Evolutionary conservation across 2,797 vertebrate species (phyloP).

Genomic region (Centropyge bicolor): DNA sequence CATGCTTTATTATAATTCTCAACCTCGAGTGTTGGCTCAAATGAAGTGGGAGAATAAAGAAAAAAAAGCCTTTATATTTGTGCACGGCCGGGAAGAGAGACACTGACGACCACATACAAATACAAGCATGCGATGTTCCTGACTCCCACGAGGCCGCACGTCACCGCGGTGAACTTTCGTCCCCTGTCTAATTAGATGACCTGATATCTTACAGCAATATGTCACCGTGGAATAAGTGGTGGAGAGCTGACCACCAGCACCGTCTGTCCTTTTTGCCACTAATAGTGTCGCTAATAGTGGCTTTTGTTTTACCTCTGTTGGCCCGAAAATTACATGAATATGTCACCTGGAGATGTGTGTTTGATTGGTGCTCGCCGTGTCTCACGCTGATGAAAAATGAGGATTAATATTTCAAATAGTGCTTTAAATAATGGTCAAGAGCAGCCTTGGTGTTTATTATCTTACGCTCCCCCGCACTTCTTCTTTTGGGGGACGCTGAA

Average conservation of each 20-base stretch:
- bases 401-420: constrained; percentile 12
- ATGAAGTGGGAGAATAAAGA: constrained; percentile 36
- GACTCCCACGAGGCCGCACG: constrained; percentile 69
- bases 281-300: constrained; percentile 30
- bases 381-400: constrained; percentile 9
- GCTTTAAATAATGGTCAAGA: constrained; percentile 13
- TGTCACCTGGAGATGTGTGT: constrained; percentile 8
- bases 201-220: constrained; percentile 73
- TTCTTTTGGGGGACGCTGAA: background rate
- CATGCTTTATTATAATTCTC: constrained; percentile 1
- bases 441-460: constrained; percentile 11
- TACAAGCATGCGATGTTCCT: constrained; percentile 69
- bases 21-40: constrained; percentile 9
- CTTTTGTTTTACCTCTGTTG: constrained; percentile 39
- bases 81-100: constrained; percentile 54
- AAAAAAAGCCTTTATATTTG: constrained; percentile 37
- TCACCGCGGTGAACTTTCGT: constrained; percentile 82
- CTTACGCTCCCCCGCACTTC: background rate
- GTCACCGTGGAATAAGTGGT: constrained; percentile 60
- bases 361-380: background rate
- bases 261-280: constrained; percentile 59
- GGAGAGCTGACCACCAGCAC: constrained; percentile 50
- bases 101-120: constrained; percentile 55
- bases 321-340: constrained; percentile 22
- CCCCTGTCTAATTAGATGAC: constrained; percentile 81